These are phyloP conservation scores for Atta cephalotes DNA, from an alignment of 1,140 invertebrate genomes.

Conservation along the genomic window DNA sequence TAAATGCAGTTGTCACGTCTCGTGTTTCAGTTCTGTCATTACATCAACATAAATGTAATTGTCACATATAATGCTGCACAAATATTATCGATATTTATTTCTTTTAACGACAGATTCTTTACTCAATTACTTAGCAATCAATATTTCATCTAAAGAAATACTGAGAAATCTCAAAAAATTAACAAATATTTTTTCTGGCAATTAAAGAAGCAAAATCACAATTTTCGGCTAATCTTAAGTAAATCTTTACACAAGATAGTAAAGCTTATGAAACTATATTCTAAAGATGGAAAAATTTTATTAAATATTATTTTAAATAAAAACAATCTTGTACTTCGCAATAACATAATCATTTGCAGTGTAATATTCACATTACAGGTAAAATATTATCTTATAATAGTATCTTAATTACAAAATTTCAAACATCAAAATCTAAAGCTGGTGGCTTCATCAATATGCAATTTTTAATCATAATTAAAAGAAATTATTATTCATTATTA, in stretches of 20 bases:
- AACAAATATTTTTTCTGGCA: neutral
- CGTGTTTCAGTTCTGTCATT: neutral
- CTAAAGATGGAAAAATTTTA: neutral
- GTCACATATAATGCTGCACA: neutral
- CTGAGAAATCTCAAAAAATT: neutral
- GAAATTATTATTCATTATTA: neutral
- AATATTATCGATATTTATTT: neutral
- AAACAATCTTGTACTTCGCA: neutral
- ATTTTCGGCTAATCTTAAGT: neutral
- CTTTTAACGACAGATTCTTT: neutral
- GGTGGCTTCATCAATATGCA: neutral
- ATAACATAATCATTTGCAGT: slow-evolving; percentile 5
- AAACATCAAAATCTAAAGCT: neutral
- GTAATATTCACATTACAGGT: neutral
- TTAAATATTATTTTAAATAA: neutral
- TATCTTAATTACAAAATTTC: neutral
- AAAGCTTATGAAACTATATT: neutral
- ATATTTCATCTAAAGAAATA: neutral
- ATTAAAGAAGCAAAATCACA: neutral
- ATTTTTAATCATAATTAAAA: slow-evolving; percentile 4
- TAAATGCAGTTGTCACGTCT: neutral
- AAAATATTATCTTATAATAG: neutral
- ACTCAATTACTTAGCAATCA: neutral
- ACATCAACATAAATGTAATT: neutral
- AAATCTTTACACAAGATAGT: neutral